A percentile compares a stretch with the other conserved stretches of the same genome.
Conservation (phyloP, 2,888 invertebrate species). For the Pyrocoelia pectoralis region DNA sequence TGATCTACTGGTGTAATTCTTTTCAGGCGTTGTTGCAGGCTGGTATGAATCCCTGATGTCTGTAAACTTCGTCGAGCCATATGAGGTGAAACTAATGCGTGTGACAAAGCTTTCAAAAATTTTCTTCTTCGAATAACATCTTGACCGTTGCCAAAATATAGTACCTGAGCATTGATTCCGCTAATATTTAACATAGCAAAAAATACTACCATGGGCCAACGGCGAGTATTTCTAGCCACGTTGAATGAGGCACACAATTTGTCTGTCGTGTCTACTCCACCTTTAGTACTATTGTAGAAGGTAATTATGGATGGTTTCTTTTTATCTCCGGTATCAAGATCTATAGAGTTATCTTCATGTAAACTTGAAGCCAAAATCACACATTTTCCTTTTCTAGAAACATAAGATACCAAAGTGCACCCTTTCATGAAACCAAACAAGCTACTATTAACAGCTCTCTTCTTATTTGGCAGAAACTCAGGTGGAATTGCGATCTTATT, state of each 20-base stretch:
- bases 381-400: no score
- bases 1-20: neutral
- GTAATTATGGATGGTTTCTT: slow-evolving; percentile 26
- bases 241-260: slow-evolving; percentile 41
- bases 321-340: slow-evolving; percentile 42
- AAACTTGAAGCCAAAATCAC: no score
- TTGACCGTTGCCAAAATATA: slow-evolving; percentile 35
- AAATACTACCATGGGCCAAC: no score
- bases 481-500: neutral
- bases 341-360: slow-evolving; percentile 42
- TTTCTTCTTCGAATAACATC: slow-evolving; percentile 13
- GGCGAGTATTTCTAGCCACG: slow-evolving; percentile 41
- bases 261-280: no score
- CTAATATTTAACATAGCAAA: no score
- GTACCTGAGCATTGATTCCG: slow-evolving; percentile 39
- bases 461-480: neutral
- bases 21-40: slow-evolving; percentile 12
- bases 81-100: slow-evolving; percentile 6
- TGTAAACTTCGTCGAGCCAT: no score
- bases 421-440: neutral
- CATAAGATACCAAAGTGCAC: slow-evolving; percentile 41
- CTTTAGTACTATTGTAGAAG: no score
- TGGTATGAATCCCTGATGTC: neutral
- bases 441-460: neutral
- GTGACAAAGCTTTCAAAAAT: slow-evolving; percentile 19